These are phyloP conservation scores for Hypothenemus hampei DNA, from an alignment of 1,140 invertebrate genomes.

Conservation along the genomic window DNA sequence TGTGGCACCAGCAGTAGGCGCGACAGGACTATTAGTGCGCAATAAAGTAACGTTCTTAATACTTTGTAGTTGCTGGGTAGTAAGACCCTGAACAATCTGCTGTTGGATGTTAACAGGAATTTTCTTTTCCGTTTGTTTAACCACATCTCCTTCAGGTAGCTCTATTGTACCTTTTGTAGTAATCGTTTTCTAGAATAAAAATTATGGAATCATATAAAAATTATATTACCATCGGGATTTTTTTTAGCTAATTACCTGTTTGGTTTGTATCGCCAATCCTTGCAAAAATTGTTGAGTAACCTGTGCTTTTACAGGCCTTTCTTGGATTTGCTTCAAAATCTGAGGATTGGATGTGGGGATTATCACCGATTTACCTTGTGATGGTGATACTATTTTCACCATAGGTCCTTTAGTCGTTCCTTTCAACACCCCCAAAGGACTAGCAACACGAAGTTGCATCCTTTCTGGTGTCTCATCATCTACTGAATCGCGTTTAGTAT, in stretches of 20 bases:
- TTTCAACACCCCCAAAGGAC: slow-evolving; percentile 13
- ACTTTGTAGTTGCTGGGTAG: slow-evolving; percentile 39
- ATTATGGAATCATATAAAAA: background rate
- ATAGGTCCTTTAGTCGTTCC: slow-evolving; percentile 20
- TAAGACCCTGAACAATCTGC: slow-evolving; percentile 40
- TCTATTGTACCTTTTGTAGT: slow-evolving; percentile 13
- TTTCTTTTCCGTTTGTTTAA: slow-evolving; percentile 33
- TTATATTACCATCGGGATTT: background rate
- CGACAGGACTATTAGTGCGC: slow-evolving; percentile 22
- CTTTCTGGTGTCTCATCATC: slow-evolving; percentile 14
- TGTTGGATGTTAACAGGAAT: slow-evolving; percentile 30
- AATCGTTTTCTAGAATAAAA: slow-evolving; percentile 15
- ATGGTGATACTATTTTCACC: slow-evolving; percentile 43
- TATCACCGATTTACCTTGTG: slow-evolving; percentile 42
- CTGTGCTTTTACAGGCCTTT: slow-evolving; percentile 28
- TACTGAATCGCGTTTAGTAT: slow-evolving; percentile 3
- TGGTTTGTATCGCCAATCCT: slow-evolving; percentile 33
- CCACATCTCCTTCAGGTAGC: slow-evolving; percentile 7
- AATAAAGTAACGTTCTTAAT: slow-evolving; percentile 42
- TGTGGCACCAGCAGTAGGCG: too few relatives aligned
- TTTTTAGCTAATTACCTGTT: slow-evolving; percentile 18
- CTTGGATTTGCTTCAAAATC: slow-evolving; percentile 37
- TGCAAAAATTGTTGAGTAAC: slow-evolving; percentile 38
- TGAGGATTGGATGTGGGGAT: slow-evolving; percentile 35
- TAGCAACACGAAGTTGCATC: slow-evolving; percentile 16